Conservation (phyloP, 2,797 vertebrate genomes). For the Hydrophis major region DNA sequence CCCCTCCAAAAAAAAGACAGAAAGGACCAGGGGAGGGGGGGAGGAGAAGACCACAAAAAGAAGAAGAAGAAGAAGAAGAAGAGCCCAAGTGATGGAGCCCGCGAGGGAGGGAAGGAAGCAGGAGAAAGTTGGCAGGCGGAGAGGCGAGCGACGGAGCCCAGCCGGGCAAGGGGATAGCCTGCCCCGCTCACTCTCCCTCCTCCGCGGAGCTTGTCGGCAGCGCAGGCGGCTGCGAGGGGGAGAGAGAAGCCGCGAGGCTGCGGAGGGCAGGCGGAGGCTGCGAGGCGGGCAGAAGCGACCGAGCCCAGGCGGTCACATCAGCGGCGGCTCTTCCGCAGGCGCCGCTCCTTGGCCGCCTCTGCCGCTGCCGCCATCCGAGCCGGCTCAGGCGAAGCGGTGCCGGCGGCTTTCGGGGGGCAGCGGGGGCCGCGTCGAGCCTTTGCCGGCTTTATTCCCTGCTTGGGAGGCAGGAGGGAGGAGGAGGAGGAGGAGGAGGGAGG, state of each 20-base stretch:
- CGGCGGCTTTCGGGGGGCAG: background rate
- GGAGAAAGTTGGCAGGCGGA: background rate
- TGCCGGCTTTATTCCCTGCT: slow-evolving; percentile 71
- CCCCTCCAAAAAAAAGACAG: background rate
- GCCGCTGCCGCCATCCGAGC: background rate
- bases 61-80: no score
- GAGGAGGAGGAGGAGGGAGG: background rate
- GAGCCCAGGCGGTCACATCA: no score
- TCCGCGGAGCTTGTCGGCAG: no score
- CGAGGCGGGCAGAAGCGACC: no score
- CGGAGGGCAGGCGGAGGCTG: no score
- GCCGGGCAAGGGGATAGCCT: no score
- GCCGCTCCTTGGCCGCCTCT: slow-evolving; percentile 63
- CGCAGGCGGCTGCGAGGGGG: no score
- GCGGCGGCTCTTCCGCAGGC: no score
- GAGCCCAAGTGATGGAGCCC: background rate
- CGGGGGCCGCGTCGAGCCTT: slow-evolving; percentile 34
- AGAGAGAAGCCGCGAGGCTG: no score
- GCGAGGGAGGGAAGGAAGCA: background rate
- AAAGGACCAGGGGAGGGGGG: background rate
- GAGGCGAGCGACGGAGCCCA: background rate
- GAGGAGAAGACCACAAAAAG: background rate
- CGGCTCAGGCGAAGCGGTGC: background rate
- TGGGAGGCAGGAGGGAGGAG: slow-evolving; percentile 35
- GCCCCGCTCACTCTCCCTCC: no score